phyloP scores from a whole-genome alignment of 92 coral and sea anemone genomes.

The Pocillopora grandis region DNA sequence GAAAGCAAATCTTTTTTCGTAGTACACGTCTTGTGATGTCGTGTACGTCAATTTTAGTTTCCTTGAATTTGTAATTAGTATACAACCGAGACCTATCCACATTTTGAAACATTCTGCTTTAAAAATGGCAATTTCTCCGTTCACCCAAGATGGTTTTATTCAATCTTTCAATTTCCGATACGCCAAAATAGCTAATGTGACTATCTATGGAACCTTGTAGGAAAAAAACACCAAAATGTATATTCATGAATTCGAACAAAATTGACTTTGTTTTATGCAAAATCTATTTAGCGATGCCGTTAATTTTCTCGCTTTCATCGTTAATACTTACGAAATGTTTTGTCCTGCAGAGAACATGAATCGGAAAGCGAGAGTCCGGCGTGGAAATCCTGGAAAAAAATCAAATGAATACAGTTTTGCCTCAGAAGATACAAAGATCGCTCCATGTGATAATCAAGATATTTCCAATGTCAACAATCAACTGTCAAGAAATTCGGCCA shows the following conservation, averaged over 20 bases:
- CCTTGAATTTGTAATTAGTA: slow-evolving; percentile 20
- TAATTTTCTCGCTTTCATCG: neutral
- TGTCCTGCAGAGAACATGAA: slow-evolving; percentile 31
- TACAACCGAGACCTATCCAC: neutral
- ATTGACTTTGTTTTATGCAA: slow-evolving; percentile 5
- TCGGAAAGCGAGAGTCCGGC: slow-evolving; percentile 23
- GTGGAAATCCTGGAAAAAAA: slow-evolving; percentile 27
- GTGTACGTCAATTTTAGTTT: slow-evolving; percentile 22
- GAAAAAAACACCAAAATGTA: slow-evolving; percentile 17
- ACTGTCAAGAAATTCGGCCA: slow-evolving; percentile 14
- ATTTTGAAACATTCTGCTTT: neutral
- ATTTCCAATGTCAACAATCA: slow-evolving; percentile 36
- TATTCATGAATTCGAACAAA: slow-evolving; percentile 18
- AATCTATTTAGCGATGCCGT: slow-evolving; percentile 1
- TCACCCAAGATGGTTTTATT: neutral
- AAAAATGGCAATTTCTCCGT: neutral
- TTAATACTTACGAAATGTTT: slow-evolving; percentile 1
- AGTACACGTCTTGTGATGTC: neutral
- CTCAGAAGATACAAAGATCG: slow-evolving; percentile 21
- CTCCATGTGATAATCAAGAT: slow-evolving; percentile 19
- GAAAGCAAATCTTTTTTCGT: slow-evolving; percentile 9
- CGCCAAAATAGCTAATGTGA: neutral
- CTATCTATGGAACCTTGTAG: neutral
- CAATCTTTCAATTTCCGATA: neutral
- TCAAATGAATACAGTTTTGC: slow-evolving; percentile 14